Evolutionary conservation across 2,888 invertebrate species (phyloP), one percentile per base, ranked within the genome.

Genomic region (Napeogenes sylphis): DNA sequence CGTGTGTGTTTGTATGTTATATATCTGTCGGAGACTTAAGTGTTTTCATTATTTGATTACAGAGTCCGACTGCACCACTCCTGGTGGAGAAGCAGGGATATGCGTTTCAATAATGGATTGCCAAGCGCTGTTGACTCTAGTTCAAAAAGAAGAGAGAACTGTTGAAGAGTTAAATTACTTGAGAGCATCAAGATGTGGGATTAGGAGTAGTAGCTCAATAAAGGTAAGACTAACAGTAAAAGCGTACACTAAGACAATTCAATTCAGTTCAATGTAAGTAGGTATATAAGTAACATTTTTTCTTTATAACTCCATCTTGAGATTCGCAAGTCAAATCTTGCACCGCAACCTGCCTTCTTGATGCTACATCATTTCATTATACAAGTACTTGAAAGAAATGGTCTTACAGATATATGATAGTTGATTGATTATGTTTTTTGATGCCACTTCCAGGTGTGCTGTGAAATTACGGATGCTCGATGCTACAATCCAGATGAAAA

Each of bases 41-140:
- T 35, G 35, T 35, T 35, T 35, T 35, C 35, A 51, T 21, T 10
- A 51, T 51, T 21, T 51, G 3, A 21, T 51, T 69, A 4, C 68
- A 74, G 70, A 70, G 38, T 59, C 63, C 58, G 47, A 71, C 58
- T 92, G 92, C 70, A 67, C 61, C 8, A 83, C 91, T 0, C 87
- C 90, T 0, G 83, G 77, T 61, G 73, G 76, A 2, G 81, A 74
- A 8, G 58, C 47, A 0, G 91, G 89, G 0, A 71, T 72, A 10
- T 92, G 92, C 70, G 70, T 88, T 4, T 75, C 77, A 2, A 74
- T 92, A 12, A 73, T 78, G 65, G 64, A 82, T 14, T 92, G 92
- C 64, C 58, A 71, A 2, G 65, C 74, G 0, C 70, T 92, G 30
- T 58, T 82, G n/a, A 71, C 64, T 0, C 63, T 87, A 14, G 56